These are phyloP conservation scores for Corella eumyota DNA, from an alignment of 23 tunicate species.

Conservation along the genomic window DNA sequence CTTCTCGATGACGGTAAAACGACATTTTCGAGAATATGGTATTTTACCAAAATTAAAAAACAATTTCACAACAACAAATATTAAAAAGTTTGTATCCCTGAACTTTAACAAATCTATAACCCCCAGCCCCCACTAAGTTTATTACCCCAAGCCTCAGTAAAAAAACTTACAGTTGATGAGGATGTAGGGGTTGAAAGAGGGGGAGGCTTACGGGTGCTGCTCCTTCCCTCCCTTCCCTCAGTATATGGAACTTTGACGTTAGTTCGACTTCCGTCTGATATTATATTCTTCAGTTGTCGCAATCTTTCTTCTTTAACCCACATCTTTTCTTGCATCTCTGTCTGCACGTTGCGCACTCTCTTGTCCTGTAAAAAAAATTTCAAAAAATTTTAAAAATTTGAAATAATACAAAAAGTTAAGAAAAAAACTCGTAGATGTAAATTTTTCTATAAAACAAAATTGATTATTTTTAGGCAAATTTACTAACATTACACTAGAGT, in stretches of 20 bases:
- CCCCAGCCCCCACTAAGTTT: too few species aligned
- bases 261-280: slow-evolving; percentile 19
- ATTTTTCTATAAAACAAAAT: too few species aligned
- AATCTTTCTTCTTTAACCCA: slow-evolving; percentile 87
- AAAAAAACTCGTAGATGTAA: not conserved
- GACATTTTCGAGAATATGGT: too few species aligned
- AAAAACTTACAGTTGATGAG: slow-evolving; percentile 8
- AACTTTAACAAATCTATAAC: too few species aligned
- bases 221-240: slow-evolving; percentile 51
- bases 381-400: not conserved
- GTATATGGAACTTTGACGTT: too few species aligned
- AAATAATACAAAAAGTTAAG: not conserved
- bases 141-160: too few species aligned
- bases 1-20: too few species aligned
- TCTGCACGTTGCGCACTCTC: slow-evolving; percentile 64
- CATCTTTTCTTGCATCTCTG: slow-evolving; percentile 79
- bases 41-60: too few species aligned
- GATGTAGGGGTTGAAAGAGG: slow-evolving; percentile 25
- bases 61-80: too few species aligned
- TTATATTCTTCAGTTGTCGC: slow-evolving; percentile 66
- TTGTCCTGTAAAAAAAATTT: slow-evolving; percentile 24
- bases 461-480: too few species aligned
- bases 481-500: too few species aligned
- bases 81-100: too few species aligned
- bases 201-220: slow-evolving; percentile 22